Percentiles rank a stretch among this genome's conserved stretches.
Conservation (phyloP, 2,888 invertebrate species). For the Oligia latruncula region DNA sequence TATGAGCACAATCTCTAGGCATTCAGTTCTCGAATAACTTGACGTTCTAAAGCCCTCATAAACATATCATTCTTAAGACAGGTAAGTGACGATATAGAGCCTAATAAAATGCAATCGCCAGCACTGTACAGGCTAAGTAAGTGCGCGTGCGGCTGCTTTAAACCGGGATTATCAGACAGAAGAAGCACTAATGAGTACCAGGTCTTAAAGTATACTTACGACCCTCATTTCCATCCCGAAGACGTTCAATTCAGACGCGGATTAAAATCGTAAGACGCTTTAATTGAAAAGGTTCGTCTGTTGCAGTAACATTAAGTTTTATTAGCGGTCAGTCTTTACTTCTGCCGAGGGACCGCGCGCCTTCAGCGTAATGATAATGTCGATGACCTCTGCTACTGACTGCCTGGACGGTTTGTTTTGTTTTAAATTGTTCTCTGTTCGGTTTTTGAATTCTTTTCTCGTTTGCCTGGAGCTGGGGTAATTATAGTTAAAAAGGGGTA, state of each 20-base stretch:
- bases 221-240: constrained; percentile 57
- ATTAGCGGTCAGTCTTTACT: constrained; percentile 77
- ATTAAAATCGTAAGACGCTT: constrained; percentile 79
- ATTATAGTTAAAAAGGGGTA: neutral
- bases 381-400: constrained; percentile 67
- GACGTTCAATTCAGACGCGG: constrained; percentile 67
- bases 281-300: constrained; percentile 80
- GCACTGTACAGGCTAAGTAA: constrained; percentile 2
- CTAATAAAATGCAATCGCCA: constrained; percentile 42
- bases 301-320: constrained; percentile 78
- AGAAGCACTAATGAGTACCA: constrained; percentile 53
- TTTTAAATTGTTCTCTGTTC: constrained; percentile 39
- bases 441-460: constrained; percentile 9
- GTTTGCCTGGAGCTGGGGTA: neutral
- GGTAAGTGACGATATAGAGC: constrained; percentile 16
- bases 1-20: neutral
- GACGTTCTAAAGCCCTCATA: neutral
- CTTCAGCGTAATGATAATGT: constrained; percentile 75
- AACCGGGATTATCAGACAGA: constrained; percentile 39
- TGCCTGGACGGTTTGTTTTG: constrained; percentile 64
- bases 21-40: neutral
- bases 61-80: neutral
- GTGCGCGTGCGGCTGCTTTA: neutral
- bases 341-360: constrained; percentile 63
- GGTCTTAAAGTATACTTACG: constrained; percentile 57